Conservation (phyloP, 2,888 invertebrate genomes). For the Prosopocoilus inquinatus region DNA sequence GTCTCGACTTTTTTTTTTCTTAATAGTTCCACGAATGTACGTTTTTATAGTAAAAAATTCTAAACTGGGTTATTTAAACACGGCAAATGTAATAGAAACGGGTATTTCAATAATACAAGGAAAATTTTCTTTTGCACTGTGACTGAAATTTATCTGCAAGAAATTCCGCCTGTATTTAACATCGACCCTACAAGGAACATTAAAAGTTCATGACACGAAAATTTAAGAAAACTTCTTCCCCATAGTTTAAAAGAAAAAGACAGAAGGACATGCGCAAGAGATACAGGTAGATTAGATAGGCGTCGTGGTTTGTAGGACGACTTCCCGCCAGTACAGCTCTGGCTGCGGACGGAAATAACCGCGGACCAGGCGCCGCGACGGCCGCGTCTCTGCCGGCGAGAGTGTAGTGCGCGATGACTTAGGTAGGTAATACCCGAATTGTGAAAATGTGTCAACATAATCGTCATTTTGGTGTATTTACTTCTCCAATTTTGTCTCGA, state of each 20-base stretch:
- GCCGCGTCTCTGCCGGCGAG: conserved; percentile 22
- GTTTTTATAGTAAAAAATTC: too few species aligned
- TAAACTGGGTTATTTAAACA: too few species aligned
- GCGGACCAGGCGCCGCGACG: conserved; percentile 43
- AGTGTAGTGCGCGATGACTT: conserved; percentile 24
- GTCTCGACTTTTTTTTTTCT: too few species aligned
- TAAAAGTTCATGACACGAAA: not conserved
- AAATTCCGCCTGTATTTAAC: not conserved
- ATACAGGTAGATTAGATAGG: not conserved
- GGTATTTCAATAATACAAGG: too few species aligned
- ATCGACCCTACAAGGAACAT: not conserved
- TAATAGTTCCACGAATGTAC: too few species aligned
- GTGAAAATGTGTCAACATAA: not conserved
- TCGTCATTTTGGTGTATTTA: not conserved
- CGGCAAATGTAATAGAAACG: too few species aligned
- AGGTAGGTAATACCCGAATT: conserved; percentile 14
- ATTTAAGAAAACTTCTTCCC: not conserved
- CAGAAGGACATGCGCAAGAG: conserved; percentile 2
- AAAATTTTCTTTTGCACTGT: not conserved
- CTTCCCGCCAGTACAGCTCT: conserved; percentile 44
- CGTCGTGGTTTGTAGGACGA: conserved; percentile 33
- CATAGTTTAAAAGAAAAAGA: not conserved
- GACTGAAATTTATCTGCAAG: not conserved
- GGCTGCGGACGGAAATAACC: conserved; percentile 47
- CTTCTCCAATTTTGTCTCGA: not conserved